Evolutionary conservation across 2,888 invertebrate species (phyloP), one percentile per base, ranked within the genome.

Genomic region (Agriotes lineatus): DNA sequence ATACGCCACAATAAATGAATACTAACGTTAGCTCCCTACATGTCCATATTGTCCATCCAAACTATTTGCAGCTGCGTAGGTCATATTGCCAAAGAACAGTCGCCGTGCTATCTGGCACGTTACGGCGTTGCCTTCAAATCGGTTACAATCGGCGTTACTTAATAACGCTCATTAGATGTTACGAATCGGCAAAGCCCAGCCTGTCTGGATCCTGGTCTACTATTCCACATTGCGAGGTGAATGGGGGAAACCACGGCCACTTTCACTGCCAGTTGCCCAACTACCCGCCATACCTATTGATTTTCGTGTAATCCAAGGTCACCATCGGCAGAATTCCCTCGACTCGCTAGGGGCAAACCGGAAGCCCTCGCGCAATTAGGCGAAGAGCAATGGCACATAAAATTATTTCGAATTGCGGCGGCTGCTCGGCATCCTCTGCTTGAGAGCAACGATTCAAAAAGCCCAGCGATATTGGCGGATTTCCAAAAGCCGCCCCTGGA

Each of bases 221-320:
- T 42, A 58, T 58, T 58, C 37, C 22, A 58, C 16, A 54, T 54
- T 35, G 48, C 14, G 48, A 48, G 25, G 25, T 48, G 48, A 33
- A 48, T 48, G 20, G 48, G 48, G 61, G 50, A 54, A 37, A 54
- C 52, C 61, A 33, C 52, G 52, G 25, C 48, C 67, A 67, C 67
- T 67, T 67, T 67, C 62, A 50, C 67, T 52, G 52, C 20, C 57
- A 25, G 66, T 66, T 59, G 56, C 48, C 42, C 61, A 57, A 62
- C 60, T 42, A 67, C 61, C 61, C 52, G 44, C 54, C 30, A 45
- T 33, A 44, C 35, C 35, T 62, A 67, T 67, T 62, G 67, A 67
- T 67, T 67, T 67, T 48, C 33, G 39, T 33, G 37, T 67, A 48
- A 48, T 22, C 52, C 67, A 67, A 67, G 67, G 67, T 67, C 61